Evolutionary conservation across 2,113 vertebrate species (phyloP), one percentile per base, ranked within the genome.

Genomic region (Psophia crepitans): DNA sequence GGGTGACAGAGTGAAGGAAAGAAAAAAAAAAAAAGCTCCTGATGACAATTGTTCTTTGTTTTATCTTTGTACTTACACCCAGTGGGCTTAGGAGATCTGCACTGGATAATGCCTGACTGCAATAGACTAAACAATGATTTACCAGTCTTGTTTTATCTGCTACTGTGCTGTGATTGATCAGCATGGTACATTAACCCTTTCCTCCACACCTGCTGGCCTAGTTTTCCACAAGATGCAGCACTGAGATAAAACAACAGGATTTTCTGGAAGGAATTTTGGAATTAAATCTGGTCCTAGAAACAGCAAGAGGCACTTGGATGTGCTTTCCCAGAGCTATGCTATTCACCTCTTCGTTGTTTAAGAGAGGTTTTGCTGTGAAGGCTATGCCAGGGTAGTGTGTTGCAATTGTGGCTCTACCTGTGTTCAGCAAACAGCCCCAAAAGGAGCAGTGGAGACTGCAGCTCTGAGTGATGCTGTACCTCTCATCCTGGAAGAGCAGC

Each of bases 41-140:
- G 27, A 43, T 92, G 87, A 93, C 78, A 95, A 90, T 87, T 87
- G 86, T 57, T 89, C 92, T 90, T 93, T 96, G 94, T 96, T 92
- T 97, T 89, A 93, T 87, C 88, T 93, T 91, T 33, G 57, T 89
- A 60, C 68, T 92, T 93, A 90, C 90, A 97, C 89, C 83, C 92
- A 65, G 30, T 77, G 79, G 69, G 43, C 76, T 65, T 77, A 51
- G 46, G 82, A 96, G 93, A 95, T 83, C 87, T 94, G 83, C 54
- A 41, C 84, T 95, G 91, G 94, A 91, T 95, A 94, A 91, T 84
- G 82, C 86, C 87, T 84, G 73, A 91, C 90, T 97, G 84, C 92
- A 90, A 48, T 75, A 97, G 97, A 96, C 96, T 95, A 97, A 97
- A 97, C 95, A 97, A 89, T 96, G 96, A 97, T 97, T 97, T 97